These are phyloP conservation scores for Picathartes gymnocephalus DNA, from an alignment of 2,113 vertebrate genomes.

Conservation along the genomic window DNA sequence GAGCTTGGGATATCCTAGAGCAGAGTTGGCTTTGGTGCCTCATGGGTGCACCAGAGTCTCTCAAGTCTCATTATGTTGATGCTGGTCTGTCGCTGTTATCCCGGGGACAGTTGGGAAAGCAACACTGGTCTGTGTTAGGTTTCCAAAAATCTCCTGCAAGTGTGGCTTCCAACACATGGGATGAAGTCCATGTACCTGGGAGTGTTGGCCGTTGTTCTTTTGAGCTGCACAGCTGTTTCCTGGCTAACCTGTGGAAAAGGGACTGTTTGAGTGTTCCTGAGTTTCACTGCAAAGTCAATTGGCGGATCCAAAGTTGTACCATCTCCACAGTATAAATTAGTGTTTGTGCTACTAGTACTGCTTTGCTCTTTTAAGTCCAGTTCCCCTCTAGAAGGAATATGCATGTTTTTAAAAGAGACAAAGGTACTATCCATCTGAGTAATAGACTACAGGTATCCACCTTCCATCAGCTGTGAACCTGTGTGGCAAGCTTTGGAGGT, in stretches of 20 bases:
- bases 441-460: neutral
- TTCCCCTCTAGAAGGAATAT: neutral
- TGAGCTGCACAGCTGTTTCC: neutral
- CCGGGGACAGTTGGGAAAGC: too few species aligned
- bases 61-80: neutral
- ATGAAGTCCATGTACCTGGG: accelerated
- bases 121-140: neutral
- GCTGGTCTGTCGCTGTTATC: too few species aligned
- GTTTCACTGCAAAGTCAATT: neutral
- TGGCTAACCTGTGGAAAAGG: neutral
- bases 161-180: neutral
- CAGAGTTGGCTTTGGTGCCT: neutral
- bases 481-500: neutral
- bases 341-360: neutral
- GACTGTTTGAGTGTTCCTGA: neutral
- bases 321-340: neutral
- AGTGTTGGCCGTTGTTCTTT: neutral
- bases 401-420: neutral
- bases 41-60: neutral
- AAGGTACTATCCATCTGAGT: neutral
- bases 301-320: neutral
- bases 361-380: neutral
- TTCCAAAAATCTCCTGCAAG: neutral
- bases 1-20: neutral
- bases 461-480: neutral